phyloP scores from a whole-genome alignment of 2,888 invertebrate species.

The Mesochorus sp. region DNA sequence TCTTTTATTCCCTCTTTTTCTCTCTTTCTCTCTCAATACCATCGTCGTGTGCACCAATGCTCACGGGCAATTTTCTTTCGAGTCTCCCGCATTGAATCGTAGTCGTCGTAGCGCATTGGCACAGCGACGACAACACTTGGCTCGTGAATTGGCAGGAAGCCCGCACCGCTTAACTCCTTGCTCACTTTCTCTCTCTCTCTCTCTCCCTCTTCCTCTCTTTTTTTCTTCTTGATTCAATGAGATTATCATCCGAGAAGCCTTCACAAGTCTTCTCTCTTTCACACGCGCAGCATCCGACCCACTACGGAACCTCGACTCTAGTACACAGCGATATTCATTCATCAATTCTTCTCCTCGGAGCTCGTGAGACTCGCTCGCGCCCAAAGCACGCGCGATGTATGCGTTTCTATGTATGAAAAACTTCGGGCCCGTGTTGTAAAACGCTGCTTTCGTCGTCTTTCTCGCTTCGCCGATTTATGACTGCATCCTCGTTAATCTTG shows the following conservation, averaged over 20 bases:
- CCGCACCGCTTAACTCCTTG: constrained; percentile 76
- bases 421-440: no score
- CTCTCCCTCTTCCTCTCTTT: neutral
- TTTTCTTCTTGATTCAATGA: constrained; percentile 69
- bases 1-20: no score
- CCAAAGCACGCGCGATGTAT: constrained; percentile 16
- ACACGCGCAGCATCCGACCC: constrained; percentile 24
- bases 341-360: constrained; percentile 48
- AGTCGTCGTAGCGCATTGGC: constrained; percentile 68
- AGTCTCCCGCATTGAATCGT: constrained; percentile 55
- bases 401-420: neutral
- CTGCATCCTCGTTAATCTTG: constrained; percentile 42
- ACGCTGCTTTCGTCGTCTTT: neutral
- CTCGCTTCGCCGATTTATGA: constrained; percentile 38
- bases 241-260: constrained; percentile 71
- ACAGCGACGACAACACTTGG: constrained; percentile 75
- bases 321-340: constrained; percentile 59
- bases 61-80: constrained; percentile 55
- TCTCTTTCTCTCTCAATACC: constrained; percentile 33
- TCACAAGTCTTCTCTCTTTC: constrained; percentile 30
- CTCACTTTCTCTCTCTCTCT: constrained; percentile 14
- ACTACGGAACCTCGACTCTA: constrained; percentile 42
- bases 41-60: constrained; percentile 36
- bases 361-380: constrained; percentile 40
- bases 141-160: constrained; percentile 78